These are phyloP conservation scores for Heloderma charlesbogerti DNA, from an alignment of 2,113 vertebrate species.

Conservation along the genomic window DNA sequence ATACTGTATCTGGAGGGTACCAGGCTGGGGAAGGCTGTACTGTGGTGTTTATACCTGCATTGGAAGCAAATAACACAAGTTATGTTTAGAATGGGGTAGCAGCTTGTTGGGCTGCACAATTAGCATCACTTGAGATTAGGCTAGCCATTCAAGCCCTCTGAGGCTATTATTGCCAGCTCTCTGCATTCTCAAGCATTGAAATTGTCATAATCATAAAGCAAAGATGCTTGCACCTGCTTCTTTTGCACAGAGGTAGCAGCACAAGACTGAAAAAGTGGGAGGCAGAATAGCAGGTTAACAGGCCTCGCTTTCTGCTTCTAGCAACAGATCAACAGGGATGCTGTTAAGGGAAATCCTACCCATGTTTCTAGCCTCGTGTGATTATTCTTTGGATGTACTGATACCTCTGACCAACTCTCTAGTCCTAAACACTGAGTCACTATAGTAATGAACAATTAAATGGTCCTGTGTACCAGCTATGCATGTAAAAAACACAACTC, in stretches of 20 bases:
- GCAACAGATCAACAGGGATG: not conserved
- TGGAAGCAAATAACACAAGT: not conserved
- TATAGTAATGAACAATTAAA: not conserved
- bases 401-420: not conserved
- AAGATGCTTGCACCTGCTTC: not conserved
- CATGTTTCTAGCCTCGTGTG: not conserved
- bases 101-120: not conserved
- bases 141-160: fast-evolving
- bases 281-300: not conserved
- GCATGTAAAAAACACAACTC: not conserved
- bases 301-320: not conserved
- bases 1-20: no score
- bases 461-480: not conserved
- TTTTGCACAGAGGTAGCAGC: not conserved
- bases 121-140: not conserved
- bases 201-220: not conserved
- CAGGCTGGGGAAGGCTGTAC: no score
- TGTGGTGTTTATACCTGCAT: not conserved
- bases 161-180: not conserved
- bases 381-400: not conserved
- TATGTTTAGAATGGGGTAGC: not conserved
- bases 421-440: not conserved
- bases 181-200: not conserved
- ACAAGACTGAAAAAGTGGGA: not conserved
- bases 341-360: not conserved